Percentiles rank a stretch among this genome's conserved stretches.
phyloP scores from a whole-genome alignment of 2,797 vertebrate genomes.

The Australoheros facetus region DNA sequence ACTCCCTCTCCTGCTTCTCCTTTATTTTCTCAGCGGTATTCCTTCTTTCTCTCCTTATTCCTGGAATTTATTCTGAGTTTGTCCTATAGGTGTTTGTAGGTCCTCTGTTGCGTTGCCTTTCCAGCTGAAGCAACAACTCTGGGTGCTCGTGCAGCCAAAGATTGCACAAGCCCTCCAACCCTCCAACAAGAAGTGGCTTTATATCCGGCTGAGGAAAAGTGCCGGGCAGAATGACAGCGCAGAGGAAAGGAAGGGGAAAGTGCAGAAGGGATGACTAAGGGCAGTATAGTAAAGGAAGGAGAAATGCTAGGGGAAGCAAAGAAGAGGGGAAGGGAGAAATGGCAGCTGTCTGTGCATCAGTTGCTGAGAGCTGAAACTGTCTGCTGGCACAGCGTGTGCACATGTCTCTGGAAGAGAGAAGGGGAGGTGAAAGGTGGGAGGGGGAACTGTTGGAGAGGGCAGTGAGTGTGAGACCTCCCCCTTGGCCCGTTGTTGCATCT shows the following conservation, averaged over 20 bases:
- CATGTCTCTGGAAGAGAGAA: conserved; percentile 59
- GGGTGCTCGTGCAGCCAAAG: conserved; percentile 58
- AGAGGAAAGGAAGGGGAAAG: conserved; percentile 37
- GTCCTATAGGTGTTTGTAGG: background rate
- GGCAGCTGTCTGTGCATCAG: conserved; percentile 64
- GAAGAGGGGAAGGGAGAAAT: conserved; percentile 43
- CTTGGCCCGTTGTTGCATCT: conserved; percentile 48
- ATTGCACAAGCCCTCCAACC: conserved; percentile 65
- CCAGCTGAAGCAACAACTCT: conserved; percentile 46
- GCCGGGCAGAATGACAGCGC: conserved; percentile 53
- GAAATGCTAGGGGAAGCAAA: conserved; percentile 31
- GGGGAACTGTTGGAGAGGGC: conserved; percentile 46
- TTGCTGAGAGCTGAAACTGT: conserved; percentile 52
- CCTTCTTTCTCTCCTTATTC: conserved; percentile 17
- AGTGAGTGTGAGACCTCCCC: conserved; percentile 64
- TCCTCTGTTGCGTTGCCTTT: conserved; percentile 25
- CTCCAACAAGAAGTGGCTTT: conserved; percentile 62
- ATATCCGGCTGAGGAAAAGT: conserved; percentile 57
- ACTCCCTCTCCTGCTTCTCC: conserved; percentile 19
- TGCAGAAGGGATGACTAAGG: conserved; percentile 48
- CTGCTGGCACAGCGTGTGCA: conserved; percentile 55
- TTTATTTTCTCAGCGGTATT: conserved; percentile 22
- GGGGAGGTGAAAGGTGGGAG: conserved; percentile 43
- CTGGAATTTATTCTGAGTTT: background rate
- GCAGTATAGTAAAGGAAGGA: conserved; percentile 36